phyloP scores from a whole-genome alignment of 2,888 invertebrate species.

The Trichopria drosophilae region DNA sequence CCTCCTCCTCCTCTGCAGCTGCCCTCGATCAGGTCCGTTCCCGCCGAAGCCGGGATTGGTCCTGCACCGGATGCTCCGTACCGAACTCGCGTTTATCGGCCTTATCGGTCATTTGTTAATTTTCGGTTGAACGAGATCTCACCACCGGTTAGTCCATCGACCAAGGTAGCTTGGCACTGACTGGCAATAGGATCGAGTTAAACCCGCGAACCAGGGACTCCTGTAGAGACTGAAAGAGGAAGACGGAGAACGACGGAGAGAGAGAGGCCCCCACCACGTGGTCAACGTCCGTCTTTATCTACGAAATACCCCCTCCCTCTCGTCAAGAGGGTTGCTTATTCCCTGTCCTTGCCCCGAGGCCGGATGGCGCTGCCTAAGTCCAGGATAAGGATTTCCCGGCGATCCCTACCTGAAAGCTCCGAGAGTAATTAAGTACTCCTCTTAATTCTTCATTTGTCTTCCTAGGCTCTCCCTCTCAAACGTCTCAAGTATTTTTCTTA shows the following conservation, averaged over 20 bases:
- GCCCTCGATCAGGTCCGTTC: no score
- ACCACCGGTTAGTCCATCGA: slow-evolving; percentile 35
- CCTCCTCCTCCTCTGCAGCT: slow-evolving; percentile 20
- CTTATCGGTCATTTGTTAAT: slow-evolving; percentile 10
- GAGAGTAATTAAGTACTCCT: no score
- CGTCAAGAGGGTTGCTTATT: slow-evolving; percentile 24
- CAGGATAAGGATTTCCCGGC: no score
- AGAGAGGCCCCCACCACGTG: slow-evolving; percentile 33
- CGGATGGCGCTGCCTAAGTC: no score
- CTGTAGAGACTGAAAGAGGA: slow-evolving; percentile 30
- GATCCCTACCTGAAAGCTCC: no score
- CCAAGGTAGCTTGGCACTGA: slow-evolving; percentile 46
- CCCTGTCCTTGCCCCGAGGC: no score
- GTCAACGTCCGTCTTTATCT: slow-evolving; percentile 14
- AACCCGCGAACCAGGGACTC: slow-evolving; percentile 41
- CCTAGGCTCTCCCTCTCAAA: no score
- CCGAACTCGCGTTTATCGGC: no score
- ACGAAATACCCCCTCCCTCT: slow-evolving; percentile 9
- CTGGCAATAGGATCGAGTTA: slow-evolving; percentile 51
- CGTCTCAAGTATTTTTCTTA: background rate
- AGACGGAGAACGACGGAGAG: no score
- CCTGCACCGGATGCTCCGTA: no score
- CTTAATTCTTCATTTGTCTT: no score
- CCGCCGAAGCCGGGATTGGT: no score
- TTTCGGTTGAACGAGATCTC: slow-evolving; percentile 8